These are phyloP conservation scores for Drosophila gaucha DNA, from an alignment of 2,888 invertebrate genomes.

Conservation along the genomic window DNA sequence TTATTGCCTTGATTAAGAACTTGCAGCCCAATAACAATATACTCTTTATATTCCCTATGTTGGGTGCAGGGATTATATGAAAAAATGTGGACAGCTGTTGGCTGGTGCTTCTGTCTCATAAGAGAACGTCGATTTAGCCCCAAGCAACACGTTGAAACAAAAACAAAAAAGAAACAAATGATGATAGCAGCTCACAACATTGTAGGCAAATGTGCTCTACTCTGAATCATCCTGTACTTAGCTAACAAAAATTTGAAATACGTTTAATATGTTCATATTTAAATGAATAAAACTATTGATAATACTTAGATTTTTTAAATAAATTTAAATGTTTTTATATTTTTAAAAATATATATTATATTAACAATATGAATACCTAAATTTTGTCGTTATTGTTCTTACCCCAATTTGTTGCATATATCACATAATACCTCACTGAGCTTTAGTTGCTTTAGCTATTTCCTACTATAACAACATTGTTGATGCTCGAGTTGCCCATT, in stretches of 20 bases:
- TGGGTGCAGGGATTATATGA: background rate
- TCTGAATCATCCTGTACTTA: background rate
- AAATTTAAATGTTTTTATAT: no score
- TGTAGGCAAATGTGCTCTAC: background rate
- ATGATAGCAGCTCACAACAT: slow-evolving; percentile 1
- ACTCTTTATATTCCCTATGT: slow-evolving; percentile 1
- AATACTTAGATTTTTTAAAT: no score
- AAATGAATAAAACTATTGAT: no score
- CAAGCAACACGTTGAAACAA: slow-evolving; percentile 44
- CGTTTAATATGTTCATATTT: no score
- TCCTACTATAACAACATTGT: background rate
- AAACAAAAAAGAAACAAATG: slow-evolving; percentile 14
- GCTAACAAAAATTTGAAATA: no score
- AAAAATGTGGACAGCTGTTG: slow-evolving; percentile 47
- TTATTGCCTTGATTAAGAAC: slow-evolving; percentile 1
- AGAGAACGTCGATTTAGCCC: slow-evolving; percentile 30
- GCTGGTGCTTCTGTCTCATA: slow-evolving; percentile 20
- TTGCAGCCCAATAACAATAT: background rate
- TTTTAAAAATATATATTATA: no score
- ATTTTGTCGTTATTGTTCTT: no score
- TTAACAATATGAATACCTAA: no score
- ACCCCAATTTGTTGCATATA: background rate
- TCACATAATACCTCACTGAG: background rate
- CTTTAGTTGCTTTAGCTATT: background rate
- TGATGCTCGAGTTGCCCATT: background rate